Evolutionary conservation across 1,140 invertebrate genomes (phyloP).

Genomic region (Aculops lycopersici): DNA sequence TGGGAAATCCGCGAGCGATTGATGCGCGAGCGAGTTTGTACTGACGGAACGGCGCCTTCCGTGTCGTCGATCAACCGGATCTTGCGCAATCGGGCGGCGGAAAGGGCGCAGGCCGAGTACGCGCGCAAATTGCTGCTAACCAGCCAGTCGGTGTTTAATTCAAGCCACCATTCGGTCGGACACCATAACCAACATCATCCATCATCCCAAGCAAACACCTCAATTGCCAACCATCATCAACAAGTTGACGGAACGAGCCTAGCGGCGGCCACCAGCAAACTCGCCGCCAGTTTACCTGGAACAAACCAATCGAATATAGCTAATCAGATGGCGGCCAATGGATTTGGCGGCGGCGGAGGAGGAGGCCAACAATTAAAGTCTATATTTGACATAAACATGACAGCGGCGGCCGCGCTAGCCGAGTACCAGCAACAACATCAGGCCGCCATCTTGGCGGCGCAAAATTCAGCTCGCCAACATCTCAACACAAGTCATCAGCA

Average conservation of each 20-base stretch:
- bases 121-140: slow-evolving; percentile 38
- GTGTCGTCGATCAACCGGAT: slow-evolving; percentile 76
- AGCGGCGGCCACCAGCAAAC: slow-evolving; percentile 11
- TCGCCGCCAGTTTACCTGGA: slow-evolving; percentile 1
- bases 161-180: too few species aligned
- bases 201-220: slow-evolving; percentile 13
- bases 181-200: slow-evolving; percentile 23
- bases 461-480: too few species aligned
- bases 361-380: too few species aligned
- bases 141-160: slow-evolving; percentile 19
- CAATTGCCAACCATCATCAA: slow-evolving; percentile 1
- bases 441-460: too few species aligned
- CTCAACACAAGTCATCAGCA: too few species aligned
- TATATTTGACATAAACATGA: too few species aligned
- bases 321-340: too few species aligned
- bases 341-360: too few species aligned
- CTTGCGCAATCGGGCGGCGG: slow-evolving; percentile 47
- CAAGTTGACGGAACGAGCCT: slow-evolving; percentile 6
- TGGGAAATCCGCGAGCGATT: slow-evolving; percentile 77
- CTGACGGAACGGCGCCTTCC: slow-evolving; percentile 47
- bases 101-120: slow-evolving; percentile 68
- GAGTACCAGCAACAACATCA: background rate
- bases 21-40: slow-evolving; percentile 76
- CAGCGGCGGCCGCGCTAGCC: slow-evolving; percentile 1
- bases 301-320: slow-evolving; percentile 4